A percentile compares a stretch with the other conserved stretches of the same genome.
Evolutionary conservation across 2,888 invertebrate genomes (phyloP).

Genomic region (Folsomia candida): DNA sequence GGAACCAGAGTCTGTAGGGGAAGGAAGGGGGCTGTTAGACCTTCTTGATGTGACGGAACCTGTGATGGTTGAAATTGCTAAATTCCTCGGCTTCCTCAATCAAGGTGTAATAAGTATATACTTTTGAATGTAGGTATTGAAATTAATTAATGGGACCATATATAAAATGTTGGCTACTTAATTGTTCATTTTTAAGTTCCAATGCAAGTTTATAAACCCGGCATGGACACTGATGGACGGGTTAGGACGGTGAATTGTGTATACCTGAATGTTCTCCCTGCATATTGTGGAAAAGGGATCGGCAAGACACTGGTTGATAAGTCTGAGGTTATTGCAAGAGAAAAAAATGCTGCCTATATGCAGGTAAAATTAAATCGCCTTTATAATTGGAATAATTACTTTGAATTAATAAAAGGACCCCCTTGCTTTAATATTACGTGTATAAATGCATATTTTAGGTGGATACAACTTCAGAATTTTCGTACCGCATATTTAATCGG

Average conservation of each 20-base stretch:
- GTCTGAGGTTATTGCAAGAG: conserved; percentile 14
- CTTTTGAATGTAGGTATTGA: background rate
- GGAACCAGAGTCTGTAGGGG: background rate
- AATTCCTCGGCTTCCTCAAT: conserved; percentile 24
- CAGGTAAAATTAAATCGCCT: too few relatives aligned
- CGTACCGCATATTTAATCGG: conserved; percentile 21
- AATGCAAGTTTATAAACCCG: background rate
- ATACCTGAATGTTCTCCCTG: conserved; percentile 18
- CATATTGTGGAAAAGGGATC: conserved; percentile 19
- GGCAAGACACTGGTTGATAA: conserved; percentile 19
- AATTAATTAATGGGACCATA: background rate
- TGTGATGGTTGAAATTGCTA: conserved; percentile 25
- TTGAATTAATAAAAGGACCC: too few relatives aligned
- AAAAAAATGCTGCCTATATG: background rate
- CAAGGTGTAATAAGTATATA: conserved; percentile 6
- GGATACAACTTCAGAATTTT: conserved; percentile 27
- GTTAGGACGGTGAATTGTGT: conserved; percentile 26
- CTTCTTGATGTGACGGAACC: conserved; percentile 19
- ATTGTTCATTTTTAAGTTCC: background rate
- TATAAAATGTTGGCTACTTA: background rate
- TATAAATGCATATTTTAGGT: conserved; percentile 9
- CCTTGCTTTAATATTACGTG: background rate
- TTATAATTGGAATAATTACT: too few relatives aligned
- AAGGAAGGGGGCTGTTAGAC: conserved; percentile 26
- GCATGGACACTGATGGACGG: background rate